phyloP scores from a whole-genome alignment of 2,888 invertebrate species.

The Rhodophaea formosa region DNA sequence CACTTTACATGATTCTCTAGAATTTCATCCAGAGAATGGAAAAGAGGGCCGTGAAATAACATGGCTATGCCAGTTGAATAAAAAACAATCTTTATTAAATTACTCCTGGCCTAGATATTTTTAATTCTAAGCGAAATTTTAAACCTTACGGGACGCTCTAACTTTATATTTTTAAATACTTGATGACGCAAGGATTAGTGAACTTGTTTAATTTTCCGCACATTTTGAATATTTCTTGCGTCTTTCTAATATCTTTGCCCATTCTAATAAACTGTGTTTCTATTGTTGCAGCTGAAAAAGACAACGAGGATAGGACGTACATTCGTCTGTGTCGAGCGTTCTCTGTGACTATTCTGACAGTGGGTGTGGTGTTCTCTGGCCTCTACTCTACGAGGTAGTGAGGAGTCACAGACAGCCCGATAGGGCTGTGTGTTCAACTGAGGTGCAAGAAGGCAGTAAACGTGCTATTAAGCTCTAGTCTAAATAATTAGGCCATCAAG shows the following conservation, averaged over 20 bases:
- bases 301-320: slow-evolving; percentile 32
- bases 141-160: too few relatives aligned
- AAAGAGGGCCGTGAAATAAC: too few relatives aligned
- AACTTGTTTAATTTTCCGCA: too few relatives aligned
- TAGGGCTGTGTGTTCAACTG: neutral
- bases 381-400: slow-evolving; percentile 35
- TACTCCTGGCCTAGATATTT: too few relatives aligned
- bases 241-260: neutral
- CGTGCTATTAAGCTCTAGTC: neutral
- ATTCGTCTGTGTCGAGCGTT: slow-evolving; percentile 44
- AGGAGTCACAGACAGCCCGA: neutral
- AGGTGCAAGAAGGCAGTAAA: neutral
- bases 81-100: too few relatives aligned
- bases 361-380: slow-evolving; percentile 37
- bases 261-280: neutral
- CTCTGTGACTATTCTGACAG: slow-evolving; percentile 44
- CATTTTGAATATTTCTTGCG: neutral
- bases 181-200: too few relatives aligned
- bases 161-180: too few relatives aligned
- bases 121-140: too few relatives aligned
- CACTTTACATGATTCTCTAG: too few relatives aligned
- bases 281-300: slow-evolving; percentile 59
- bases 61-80: too few relatives aligned
- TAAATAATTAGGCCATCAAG: neutral
- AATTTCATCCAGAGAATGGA: too few relatives aligned